Evolutionary conservation across 2,797 vertebrate species (phyloP).

Genomic region (Artibeus lituratus): DNA sequence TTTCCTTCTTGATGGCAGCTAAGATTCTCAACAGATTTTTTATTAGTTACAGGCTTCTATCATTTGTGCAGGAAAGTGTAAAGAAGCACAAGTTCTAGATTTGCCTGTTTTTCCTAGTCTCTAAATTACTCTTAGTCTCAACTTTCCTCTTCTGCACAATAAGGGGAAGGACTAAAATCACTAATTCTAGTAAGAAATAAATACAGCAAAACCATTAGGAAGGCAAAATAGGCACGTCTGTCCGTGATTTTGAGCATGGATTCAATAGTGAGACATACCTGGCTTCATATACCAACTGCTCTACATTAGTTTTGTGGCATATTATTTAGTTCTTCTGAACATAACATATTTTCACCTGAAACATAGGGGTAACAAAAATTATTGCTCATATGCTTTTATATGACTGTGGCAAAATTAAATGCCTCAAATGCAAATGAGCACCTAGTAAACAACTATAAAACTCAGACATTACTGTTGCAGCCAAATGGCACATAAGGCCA

Average conservation of each 20-base stretch:
- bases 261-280: neutral
- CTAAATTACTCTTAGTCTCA: neutral
- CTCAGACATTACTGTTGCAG: neutral
- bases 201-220: neutral
- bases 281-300: neutral
- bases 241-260: neutral
- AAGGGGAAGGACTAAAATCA: neutral
- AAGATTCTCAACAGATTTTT: neutral
- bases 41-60: neutral
- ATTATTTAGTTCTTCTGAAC: neutral
- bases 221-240: rapidly evolving
- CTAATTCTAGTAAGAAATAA: neutral
- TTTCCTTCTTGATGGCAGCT: neutral
- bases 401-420: neutral
- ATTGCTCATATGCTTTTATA: neutral
- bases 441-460: neutral
- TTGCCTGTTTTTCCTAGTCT: neutral
- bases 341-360: neutral
- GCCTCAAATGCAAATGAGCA: neutral
- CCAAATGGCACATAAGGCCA: neutral
- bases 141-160: neutral
- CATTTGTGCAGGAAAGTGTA: neutral
- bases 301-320: neutral
- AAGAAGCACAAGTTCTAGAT: neutral
- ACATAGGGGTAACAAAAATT: neutral